Percentiles rank a stretch among this genome's conserved stretches.
Evolutionary conservation across 2,888 invertebrate genomes (phyloP).

Genomic region (Apoda limacodes): DNA sequence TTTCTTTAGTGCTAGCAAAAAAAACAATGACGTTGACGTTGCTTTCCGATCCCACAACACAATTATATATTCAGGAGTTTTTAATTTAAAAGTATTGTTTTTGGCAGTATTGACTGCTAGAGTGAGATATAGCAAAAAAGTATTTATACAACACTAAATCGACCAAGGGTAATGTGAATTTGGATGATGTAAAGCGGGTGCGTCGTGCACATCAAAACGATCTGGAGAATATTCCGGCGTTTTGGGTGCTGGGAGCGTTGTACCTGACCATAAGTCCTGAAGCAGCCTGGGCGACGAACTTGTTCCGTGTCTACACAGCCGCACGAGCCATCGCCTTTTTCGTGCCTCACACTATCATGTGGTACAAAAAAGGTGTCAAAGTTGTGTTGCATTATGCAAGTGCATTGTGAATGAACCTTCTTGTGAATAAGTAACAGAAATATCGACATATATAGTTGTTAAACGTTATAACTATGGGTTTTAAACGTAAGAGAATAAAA

Average conservation of each 20-base stretch:
- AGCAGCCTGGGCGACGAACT: constrained; percentile 19
- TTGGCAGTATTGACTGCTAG: constrained; percentile 32
- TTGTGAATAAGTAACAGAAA: no score
- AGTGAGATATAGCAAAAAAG: constrained; percentile 30
- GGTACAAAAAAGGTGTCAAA: no score
- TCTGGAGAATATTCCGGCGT: constrained; percentile 38
- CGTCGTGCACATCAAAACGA: constrained; percentile 35
- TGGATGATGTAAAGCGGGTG: constrained; percentile 37
- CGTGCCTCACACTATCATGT: no score
- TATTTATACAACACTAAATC: constrained; percentile 42
- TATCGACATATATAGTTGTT: no score
- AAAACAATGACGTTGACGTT: no score
- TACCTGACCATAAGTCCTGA: constrained; percentile 36
- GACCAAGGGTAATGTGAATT: constrained; percentile 39
- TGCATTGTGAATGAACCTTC: no score
- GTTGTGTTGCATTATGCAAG: no score
- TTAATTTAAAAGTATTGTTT: constrained; percentile 40
- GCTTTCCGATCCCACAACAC: constrained; percentile 32
- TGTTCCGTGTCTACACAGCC: constrained; percentile 27
- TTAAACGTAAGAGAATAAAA: no score
- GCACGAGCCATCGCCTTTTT: no score
- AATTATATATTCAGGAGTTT: constrained; percentile 45
- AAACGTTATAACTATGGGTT: no score
- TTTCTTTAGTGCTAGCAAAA: no score
- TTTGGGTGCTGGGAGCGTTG: constrained; percentile 39